Conservation (phyloP, 2,888 invertebrate species). For the Carcina quercana region DNA sequence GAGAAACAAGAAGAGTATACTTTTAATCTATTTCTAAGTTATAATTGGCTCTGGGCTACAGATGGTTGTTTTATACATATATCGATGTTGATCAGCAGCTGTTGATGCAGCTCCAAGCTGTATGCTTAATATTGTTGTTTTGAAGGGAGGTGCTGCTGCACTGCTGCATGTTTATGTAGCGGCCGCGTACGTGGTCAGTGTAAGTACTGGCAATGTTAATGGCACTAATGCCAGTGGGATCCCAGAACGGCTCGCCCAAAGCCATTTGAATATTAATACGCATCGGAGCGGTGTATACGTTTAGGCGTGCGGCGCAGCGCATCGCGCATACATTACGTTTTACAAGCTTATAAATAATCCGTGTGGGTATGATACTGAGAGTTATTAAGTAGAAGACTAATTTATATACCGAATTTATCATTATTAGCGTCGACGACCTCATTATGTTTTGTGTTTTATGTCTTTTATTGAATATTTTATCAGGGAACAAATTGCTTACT, state of each 20-base stretch:
- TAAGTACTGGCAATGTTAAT: constrained; percentile 49
- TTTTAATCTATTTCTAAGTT: constrained; percentile 53
- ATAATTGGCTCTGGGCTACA: constrained; percentile 28
- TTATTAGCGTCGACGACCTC: constrained; percentile 16
- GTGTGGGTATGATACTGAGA: constrained; percentile 13
- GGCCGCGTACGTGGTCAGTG: constrained; percentile 17
- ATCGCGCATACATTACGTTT: constrained; percentile 47
- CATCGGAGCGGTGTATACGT: constrained; percentile 41
- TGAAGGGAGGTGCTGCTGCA: constrained; percentile 13
- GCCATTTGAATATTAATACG: constrained; percentile 65
- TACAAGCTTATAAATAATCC: constrained; percentile 45
- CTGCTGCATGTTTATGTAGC: constrained; percentile 12
- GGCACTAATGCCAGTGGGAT: constrained; percentile 48
- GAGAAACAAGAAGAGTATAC: constrained; percentile 37
- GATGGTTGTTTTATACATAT: constrained; percentile 19
- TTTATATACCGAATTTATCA: constrained; percentile 16
- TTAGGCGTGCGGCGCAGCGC: constrained; percentile 40
- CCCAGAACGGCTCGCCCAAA: constrained; percentile 43
- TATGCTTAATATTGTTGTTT: constrained; percentile 34
- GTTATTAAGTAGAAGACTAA: constrained; percentile 13
- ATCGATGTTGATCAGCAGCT: constrained; percentile 29
- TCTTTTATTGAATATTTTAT: no score
- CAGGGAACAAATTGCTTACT: no score
- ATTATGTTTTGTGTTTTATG: no score
- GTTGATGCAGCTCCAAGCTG: constrained; percentile 21